Base-by-base conservation (phyloP, 1,140 invertebrate species). In the Nasonia vitripennis region DNA sequence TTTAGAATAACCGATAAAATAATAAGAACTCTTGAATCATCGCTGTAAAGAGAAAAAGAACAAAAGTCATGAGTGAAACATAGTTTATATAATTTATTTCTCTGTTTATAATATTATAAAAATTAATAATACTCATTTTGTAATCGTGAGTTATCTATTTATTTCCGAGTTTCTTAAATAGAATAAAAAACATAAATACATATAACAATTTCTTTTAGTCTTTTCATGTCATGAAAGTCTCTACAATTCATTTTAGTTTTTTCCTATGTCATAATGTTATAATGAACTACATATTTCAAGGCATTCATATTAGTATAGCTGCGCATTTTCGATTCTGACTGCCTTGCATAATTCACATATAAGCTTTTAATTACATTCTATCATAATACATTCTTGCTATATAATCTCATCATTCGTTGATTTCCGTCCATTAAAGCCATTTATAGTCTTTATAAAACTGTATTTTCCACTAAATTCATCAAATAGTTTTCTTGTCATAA, bases 401-500 rank as follows among this genome's bases (percentile, higher is more conserved):
- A 78, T 82, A 82, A 86, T 86, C 70, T 82, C 31, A 71, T 17
- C 0, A 71, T 78, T 78, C 34, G 12, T 20, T 5, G 2, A 78
- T 83, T 80, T 27, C n/a, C n/a, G 7, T 45, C 48, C n/a, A 14
- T 77, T 79, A 83, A 83, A 83, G 48, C 79, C 27, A 86, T 78
- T 48, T 10, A 68, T 70, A 81, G 34, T 75, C 74, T 86, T 82
- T 41, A n/a, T 37, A 78, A 70, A 78, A 20, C 20, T 79, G 55
- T 17, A 48, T 45, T 55, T 10, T 55, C 27, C 17, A 14, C 31
- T 79, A 73, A 73, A 80, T 75, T 77, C n/a, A 17, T 86, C 62
- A 86, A 37, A 86, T 81, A 9, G 86, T 83, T 20, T 86, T 86
- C 34, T 86, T 86, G 17, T 86, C 82, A 71, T 77, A 86, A 86